These are phyloP conservation scores for Phoebastria nigripes DNA, from an alignment of 2,797 vertebrate genomes.

Conservation along the genomic window DNA sequence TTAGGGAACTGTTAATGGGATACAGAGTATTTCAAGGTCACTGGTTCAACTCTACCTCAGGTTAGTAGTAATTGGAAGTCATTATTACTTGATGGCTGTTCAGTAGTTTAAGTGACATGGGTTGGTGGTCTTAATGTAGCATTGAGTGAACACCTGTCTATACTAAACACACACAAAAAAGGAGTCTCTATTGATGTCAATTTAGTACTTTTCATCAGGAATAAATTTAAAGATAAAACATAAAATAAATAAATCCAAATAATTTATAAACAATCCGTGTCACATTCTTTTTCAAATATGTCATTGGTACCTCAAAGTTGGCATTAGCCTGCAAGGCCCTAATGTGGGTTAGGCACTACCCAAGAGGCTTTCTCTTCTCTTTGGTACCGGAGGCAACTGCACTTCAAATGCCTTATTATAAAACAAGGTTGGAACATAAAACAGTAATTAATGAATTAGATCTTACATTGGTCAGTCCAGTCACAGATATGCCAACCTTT, in stretches of 20 bases:
- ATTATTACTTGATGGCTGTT: conserved; percentile 10
- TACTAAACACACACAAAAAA: neutral
- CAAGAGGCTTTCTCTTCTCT: neutral
- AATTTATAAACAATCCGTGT: neutral
- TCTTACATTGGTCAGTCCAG: neutral
- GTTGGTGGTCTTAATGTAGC: neutral
- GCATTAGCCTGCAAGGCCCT: neutral
- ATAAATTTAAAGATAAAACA: neutral
- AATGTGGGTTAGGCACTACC: neutral
- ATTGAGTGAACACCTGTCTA: neutral
- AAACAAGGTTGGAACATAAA: neutral
- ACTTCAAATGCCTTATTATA: neutral
- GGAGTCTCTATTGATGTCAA: neutral
- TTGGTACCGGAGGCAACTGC: neutral
- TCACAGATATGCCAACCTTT: neutral
- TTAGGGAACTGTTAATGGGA: conserved; percentile 42
- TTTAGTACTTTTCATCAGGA: neutral
- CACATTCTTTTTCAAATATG: neutral
- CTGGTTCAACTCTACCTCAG: conserved; percentile 9
- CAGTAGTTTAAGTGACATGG: neutral
- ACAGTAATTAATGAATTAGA: neutral
- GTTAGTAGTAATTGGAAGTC: conserved; percentile 15
- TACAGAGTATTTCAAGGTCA: conserved; percentile 19
- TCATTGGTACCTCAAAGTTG: neutral
- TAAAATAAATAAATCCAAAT: neutral